Conservation (phyloP, 2,797 vertebrate species). For the Prionace glauca region DNA sequence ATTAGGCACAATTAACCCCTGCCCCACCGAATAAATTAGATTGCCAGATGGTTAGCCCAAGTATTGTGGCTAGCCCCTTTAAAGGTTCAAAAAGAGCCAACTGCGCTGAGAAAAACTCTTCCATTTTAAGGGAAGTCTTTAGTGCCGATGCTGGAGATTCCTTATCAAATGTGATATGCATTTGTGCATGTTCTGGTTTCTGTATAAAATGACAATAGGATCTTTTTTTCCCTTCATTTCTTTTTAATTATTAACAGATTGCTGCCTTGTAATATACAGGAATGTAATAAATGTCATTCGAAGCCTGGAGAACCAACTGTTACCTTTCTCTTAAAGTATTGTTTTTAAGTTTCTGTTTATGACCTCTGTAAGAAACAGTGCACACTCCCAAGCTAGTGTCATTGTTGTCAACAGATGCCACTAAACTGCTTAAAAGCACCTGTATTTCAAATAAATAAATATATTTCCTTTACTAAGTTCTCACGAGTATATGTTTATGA, state of each 20-base stretch:
- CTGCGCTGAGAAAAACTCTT: conserved; percentile 13
- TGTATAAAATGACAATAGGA: conserved; percentile 59
- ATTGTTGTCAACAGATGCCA: conserved; percentile 59
- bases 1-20: conserved; percentile 32
- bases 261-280: conserved; percentile 55
- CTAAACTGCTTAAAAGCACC: conserved; percentile 55
- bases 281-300: conserved; percentile 57
- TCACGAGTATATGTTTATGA: conserved; percentile 40
- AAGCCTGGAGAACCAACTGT: conserved; percentile 51
- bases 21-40: conserved; percentile 26
- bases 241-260: conserved; percentile 64
- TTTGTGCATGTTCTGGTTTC: conserved; percentile 51
- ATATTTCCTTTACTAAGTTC: conserved; percentile 62
- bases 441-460: conserved; percentile 71
- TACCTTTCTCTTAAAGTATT: conserved; percentile 51
- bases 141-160: not conserved
- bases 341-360: conserved; percentile 57
- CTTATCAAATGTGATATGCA: conserved; percentile 52
- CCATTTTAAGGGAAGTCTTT: conserved; percentile 28
- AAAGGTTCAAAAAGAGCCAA: conserved; percentile 31
- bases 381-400: conserved; percentile 40
- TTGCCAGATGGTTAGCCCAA: conserved; percentile 29
- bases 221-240: conserved; percentile 59
- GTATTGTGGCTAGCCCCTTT: conserved; percentile 27
- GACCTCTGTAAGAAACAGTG: conserved; percentile 38